These are phyloP conservation scores for Tineola bisselliella DNA, from an alignment of 2,888 invertebrate genomes.

Conservation along the genomic window DNA sequence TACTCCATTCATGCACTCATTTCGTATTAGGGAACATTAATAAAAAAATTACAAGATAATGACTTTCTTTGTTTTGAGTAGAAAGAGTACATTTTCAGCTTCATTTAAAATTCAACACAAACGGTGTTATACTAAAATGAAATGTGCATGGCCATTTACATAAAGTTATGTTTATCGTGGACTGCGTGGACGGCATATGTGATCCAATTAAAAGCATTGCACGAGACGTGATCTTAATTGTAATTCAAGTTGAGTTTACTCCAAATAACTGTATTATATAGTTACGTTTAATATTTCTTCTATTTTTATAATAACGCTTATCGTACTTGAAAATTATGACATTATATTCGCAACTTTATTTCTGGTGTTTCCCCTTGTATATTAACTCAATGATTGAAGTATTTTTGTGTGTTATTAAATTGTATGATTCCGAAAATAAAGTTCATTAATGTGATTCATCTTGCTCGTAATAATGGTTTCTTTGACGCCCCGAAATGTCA, in stretches of 20 bases:
- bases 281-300: no score
- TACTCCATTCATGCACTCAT: no score
- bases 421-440: neutral
- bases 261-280: neutral
- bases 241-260: neutral
- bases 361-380: no score
- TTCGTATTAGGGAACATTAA: no score
- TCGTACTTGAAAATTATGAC: no score
- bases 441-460: neutral
- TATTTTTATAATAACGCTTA: no score
- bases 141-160: neutral
- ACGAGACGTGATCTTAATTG: neutral
- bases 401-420: neutral
- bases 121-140: neutral
- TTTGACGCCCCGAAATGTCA: neutral
- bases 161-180: neutral
- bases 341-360: no score
- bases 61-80: no score
- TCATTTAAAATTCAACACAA: neutral
- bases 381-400: no score
- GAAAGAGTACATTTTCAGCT: neutral
- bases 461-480: neutral
- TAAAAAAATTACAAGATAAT: no score
- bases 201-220: neutral
- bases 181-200: neutral